These are phyloP conservation scores for Eptesicus fuscus DNA, from an alignment of 2,113 vertebrate genomes.

Conservation along the genomic window DNA sequence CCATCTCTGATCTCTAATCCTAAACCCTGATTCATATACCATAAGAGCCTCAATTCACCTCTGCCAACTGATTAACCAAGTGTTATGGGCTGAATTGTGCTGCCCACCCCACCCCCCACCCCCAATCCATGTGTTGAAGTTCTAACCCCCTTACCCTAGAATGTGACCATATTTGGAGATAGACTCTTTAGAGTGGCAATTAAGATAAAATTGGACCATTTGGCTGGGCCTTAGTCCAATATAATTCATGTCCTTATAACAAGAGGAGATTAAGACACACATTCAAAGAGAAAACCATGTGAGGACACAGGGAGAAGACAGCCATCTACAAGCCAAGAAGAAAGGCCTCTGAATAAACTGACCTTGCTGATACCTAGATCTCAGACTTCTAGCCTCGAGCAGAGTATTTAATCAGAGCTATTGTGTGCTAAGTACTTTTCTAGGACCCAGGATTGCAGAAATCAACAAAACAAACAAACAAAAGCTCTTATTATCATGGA, in stretches of 20 bases:
- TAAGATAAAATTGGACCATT: background rate
- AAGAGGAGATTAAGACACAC: background rate
- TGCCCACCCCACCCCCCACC: background rate
- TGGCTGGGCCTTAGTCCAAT: background rate
- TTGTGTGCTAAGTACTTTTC: background rate
- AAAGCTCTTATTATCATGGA: background rate
- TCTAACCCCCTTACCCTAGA: background rate
- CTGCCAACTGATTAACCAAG: background rate
- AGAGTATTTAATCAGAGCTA: background rate
- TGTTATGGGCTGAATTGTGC: background rate
- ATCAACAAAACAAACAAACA: background rate
- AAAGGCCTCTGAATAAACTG: background rate
- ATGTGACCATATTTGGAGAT: background rate
- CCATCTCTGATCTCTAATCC: background rate
- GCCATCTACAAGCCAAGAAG: background rate
- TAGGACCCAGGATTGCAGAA: background rate
- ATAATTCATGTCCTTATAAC: background rate
- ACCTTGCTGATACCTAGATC: background rate
- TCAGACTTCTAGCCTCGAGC: background rate
- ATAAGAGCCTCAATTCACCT: background rate
- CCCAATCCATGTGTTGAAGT: background rate
- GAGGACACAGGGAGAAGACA: background rate
- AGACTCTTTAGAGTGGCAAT: background rate
- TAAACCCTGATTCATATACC: background rate
- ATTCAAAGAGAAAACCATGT: background rate